Percentiles rank a stretch among this genome's conserved stretches.
Evolutionary conservation across 2,113 vertebrate species (phyloP).

Genomic region (Thalassoma bifasciatum): DNA sequence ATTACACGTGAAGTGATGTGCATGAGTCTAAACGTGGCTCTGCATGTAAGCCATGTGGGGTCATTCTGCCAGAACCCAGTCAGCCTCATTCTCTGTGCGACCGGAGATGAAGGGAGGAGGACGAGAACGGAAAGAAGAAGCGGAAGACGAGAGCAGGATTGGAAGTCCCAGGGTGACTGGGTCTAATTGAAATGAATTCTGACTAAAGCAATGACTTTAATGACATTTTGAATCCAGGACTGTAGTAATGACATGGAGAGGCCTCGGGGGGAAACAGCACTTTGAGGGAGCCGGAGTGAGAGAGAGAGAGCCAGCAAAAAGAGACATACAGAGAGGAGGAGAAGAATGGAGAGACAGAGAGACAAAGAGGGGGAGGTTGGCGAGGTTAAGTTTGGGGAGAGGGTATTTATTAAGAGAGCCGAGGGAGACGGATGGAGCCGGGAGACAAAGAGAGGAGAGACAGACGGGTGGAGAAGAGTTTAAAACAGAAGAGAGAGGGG

Average conservation of each 20-base stretch:
- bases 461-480: constrained; percentile 25
- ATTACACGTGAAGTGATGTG: not conserved
- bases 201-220: constrained; percentile 78
- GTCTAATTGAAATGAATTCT: constrained; percentile 80
- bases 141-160: constrained; percentile 7
- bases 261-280: constrained; percentile 51
- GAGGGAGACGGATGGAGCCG: constrained; percentile 21
- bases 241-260: constrained; percentile 74
- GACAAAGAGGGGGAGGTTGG: constrained; percentile 27
- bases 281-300: constrained; percentile 55
- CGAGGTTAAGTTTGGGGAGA: constrained; percentile 39
- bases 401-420: constrained; percentile 54
- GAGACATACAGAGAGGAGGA: constrained; percentile 16
- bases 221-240: constrained; percentile 78
- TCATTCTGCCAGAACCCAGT: constrained; percentile 32
- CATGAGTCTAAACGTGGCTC: not conserved
- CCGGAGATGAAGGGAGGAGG: constrained; percentile 8
- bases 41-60: not conserved
- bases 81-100: constrained; percentile 21
- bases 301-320: constrained; percentile 5
- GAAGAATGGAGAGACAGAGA: constrained; percentile 1
- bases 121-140: constrained; percentile 13
- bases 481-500: constrained; percentile 1
- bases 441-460: constrained; percentile 20
- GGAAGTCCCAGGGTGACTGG: constrained; percentile 64